phyloP scores from a whole-genome alignment of 2,888 invertebrate species.

The Caenorhabditis imperialis region DNA sequence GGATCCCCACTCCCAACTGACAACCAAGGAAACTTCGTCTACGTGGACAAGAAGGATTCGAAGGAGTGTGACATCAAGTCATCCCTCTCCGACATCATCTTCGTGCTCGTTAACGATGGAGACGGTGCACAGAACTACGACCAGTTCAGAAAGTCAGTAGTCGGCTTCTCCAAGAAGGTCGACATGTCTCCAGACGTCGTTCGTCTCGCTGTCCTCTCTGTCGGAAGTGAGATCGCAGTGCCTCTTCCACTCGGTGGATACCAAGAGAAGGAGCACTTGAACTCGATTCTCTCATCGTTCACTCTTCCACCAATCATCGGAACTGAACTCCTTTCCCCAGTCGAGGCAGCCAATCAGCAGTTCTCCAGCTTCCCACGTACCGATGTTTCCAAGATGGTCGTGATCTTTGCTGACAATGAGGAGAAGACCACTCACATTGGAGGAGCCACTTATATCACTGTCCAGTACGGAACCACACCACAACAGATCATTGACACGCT shows the following conservation, averaged over 20 bases:
- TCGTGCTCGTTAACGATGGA: conserved; percentile 35
- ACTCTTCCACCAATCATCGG: conserved; percentile 23
- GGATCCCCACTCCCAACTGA: conserved; percentile 56
- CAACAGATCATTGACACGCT: conserved; percentile 20
- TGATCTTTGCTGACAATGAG: conserved; percentile 59
- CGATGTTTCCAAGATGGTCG: conserved; percentile 53
- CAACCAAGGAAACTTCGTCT: conserved; percentile 32
- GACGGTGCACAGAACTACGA: conserved; percentile 8
- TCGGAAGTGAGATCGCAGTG: conserved; percentile 63
- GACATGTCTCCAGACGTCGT: conserved; percentile 68
- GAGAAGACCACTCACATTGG: conserved; percentile 48
- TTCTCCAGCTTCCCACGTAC: conserved; percentile 64
- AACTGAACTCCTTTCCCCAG: conserved; percentile 51
- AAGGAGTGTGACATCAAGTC: conserved; percentile 29
- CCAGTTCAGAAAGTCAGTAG: conserved; percentile 31
- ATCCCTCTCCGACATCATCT: conserved; percentile 38
- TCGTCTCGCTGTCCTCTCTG: conserved; percentile 61
- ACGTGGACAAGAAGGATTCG: background rate
- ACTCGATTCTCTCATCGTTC: conserved; percentile 38
- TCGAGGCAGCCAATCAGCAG: conserved; percentile 66
- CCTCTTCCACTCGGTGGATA: conserved; percentile 72
- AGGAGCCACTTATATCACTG: conserved; percentile 27
- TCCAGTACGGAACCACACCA: conserved; percentile 14
- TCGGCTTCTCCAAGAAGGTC: conserved; percentile 51
- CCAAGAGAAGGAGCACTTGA: conserved; percentile 67